Base-by-base conservation (phyloP, 2,888 invertebrate species). In the Sisyra nigra region DNA sequence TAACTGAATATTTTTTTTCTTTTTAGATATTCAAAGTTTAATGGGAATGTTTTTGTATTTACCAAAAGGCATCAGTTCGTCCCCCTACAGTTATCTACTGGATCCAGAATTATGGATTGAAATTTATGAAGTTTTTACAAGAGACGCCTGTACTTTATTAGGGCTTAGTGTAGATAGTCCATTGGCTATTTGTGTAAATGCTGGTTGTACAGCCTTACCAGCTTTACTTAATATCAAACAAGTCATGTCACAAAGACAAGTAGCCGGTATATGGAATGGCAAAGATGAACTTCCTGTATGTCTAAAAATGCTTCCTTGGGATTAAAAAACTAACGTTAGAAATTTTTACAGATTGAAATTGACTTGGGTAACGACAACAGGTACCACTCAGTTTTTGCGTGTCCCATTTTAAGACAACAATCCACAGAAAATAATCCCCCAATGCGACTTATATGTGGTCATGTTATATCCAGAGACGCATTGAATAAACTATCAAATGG, bases 321-420 rank as follows among this genome's bases (percentile, higher is more conserved):
- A 33, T 33, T 33, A 6, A 31, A 7, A 32, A 14, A n/a, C n/a
- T 24, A 33, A 17, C 32, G 3, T 29, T 40, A 40, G 9, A 31
- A 32, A 33, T 48, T 39, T 46, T 54, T 57, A 34, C 60, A 91
- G 91, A 93, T 97, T 62, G 94, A 96, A 66, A 86, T 96, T 46
- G 92, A 96, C 57, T 72, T 94, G 49, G 94, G 93, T 32, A 72
- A 74, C 44, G 89, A 91, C 49, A 85, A 84, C 55, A 80, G 88
- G 50, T 94, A 91, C 62, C 98, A 98, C 68, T 97, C 96, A 5
- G 87, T 96, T 57, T 98, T 98, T 68, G 94, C 97, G 15, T 99
- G 98, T 62, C 98, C 98, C 7, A 98, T 98, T 55, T 71, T 98
- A 47, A 76, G 96, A 44, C 96, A 96, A 59, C 97, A 97, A 62